phyloP scores from a whole-genome alignment of 1,140 invertebrate genomes.

The Campoletis sonorensis region DNA sequence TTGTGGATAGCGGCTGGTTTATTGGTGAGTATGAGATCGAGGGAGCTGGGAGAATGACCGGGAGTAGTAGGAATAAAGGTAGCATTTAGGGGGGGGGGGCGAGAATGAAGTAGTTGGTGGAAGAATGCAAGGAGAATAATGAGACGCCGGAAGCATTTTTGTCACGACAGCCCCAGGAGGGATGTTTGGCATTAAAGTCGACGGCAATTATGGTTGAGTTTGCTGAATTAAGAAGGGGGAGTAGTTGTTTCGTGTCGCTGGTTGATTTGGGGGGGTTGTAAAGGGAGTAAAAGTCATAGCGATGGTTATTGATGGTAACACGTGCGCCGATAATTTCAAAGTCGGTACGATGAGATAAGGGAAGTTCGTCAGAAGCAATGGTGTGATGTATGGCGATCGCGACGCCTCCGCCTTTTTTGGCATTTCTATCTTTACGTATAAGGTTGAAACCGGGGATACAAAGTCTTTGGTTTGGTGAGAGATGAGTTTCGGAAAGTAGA shows the following conservation, averaged over 20 bases:
- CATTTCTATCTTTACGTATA: background rate
- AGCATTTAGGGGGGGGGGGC: too few relatives aligned
- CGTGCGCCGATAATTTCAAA: background rate
- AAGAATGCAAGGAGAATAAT: too few relatives aligned
- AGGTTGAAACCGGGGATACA: constrained; percentile 1
- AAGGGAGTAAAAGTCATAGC: background rate
- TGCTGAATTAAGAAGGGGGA: background rate
- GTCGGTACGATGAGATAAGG: too few relatives aligned
- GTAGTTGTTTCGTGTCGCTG: background rate
- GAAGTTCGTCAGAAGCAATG: background rate
- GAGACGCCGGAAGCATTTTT: too few relatives aligned
- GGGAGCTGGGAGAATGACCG: too few relatives aligned
- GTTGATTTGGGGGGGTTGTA: background rate
- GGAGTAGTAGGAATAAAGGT: too few relatives aligned
- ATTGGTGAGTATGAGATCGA: too few relatives aligned
- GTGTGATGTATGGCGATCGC: background rate
- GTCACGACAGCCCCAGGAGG: too few relatives aligned
- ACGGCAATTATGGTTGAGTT: too few relatives aligned
- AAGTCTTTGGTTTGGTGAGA: background rate
- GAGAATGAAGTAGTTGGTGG: too few relatives aligned
- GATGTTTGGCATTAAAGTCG: too few relatives aligned
- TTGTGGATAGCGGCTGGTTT: background rate
- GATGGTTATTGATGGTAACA: background rate
- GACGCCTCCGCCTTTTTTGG: background rate
- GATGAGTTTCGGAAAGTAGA: background rate